Percentiles rank a stretch among this genome's conserved stretches.
phyloP scores from a whole-genome alignment of 2,113 vertebrate species.

The Diphyllodes magnificus region DNA sequence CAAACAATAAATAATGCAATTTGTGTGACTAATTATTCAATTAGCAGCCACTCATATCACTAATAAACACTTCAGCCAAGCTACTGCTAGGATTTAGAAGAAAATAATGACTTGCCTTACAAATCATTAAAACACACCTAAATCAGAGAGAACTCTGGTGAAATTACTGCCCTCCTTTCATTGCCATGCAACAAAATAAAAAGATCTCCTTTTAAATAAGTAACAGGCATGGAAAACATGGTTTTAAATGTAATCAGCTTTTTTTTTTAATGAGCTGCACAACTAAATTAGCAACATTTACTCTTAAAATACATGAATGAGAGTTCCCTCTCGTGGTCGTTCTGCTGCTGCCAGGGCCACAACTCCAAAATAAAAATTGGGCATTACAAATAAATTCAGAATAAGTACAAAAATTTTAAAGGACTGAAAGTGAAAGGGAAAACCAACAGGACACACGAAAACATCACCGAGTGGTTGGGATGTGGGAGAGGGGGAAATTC shows the following conservation, averaged over 20 bases:
- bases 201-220: not conserved
- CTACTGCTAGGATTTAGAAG: not conserved
- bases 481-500: not conserved
- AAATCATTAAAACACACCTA: not conserved
- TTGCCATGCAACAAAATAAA: not conserved
- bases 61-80: not conserved
- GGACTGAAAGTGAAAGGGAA: not conserved
- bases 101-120: not conserved
- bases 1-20: not conserved
- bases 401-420: not conserved
- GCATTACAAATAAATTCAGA: not conserved
- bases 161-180: not conserved
- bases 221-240: not conserved
- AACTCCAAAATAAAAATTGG: not conserved
- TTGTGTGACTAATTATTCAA: not conserved
- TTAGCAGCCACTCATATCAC: not conserved
- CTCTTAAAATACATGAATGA: not conserved
- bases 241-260: not conserved
- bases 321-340: constrained; percentile 62
- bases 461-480: accelerated
- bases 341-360: not conserved
- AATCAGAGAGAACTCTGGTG: not conserved
- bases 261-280: not conserved
- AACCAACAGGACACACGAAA: accelerated
- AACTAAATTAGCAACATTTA: not conserved